Evolutionary conservation across 2,888 invertebrate genomes (phyloP).

Genomic region (Andrena bicolor): DNA sequence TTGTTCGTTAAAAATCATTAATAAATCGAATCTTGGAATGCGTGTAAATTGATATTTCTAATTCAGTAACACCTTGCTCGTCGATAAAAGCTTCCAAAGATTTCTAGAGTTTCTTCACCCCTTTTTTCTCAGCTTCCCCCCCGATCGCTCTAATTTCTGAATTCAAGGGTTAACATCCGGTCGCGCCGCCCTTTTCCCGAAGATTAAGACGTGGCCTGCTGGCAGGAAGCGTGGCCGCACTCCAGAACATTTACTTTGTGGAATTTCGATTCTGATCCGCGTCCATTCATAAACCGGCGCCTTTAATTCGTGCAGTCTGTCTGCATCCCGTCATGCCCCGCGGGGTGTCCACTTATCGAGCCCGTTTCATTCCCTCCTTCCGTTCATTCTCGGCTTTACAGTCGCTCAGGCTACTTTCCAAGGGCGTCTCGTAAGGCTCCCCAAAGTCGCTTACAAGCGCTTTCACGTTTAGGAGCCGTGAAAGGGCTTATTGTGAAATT

Average conservation of each 20-base stretch:
- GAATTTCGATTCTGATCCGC: conserved; percentile 49
- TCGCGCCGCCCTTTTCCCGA: conserved; percentile 24
- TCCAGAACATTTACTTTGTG: conserved; percentile 25
- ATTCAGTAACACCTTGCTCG: neutral
- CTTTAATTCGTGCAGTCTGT: conserved; percentile 62
- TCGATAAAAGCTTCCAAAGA: neutral
- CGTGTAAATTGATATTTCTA: neutral
- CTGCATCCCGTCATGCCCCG: conserved; percentile 67
- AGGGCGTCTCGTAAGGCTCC: conserved; percentile 56
- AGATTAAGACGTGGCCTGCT: conserved; percentile 37
- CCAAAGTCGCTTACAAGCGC: conserved; percentile 58
- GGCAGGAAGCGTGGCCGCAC: conserved; percentile 29
- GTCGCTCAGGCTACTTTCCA: conserved; percentile 50
- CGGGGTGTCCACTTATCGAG: conserved; percentile 68
- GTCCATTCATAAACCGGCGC: conserved; percentile 58
- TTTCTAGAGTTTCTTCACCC: neutral
- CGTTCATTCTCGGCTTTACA: conserved; percentile 63
- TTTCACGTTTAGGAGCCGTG: conserved; percentile 58
- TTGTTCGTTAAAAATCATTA: no score
- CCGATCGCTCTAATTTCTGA: neutral
- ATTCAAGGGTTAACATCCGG: conserved; percentile 61
- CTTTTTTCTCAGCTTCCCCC: neutral
- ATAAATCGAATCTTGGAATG: no score
- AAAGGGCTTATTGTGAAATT: conserved; percentile 69
- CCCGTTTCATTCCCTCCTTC: conserved; percentile 54